Base-by-base conservation (phyloP, 2,113 vertebrate species). In the Phainopepla nitens region DNA sequence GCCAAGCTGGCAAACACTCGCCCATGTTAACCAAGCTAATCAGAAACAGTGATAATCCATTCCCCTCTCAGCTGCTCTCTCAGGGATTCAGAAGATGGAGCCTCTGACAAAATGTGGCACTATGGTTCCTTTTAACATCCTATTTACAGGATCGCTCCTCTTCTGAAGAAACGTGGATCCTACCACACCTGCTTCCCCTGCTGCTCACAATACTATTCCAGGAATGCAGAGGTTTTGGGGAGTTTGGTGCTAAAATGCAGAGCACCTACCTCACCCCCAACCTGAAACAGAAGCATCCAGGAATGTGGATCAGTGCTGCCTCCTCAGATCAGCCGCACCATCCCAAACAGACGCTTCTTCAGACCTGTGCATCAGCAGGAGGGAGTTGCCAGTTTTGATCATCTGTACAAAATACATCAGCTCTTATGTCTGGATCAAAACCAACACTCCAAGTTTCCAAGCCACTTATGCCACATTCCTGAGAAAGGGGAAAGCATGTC, bases 181-280 rank as follows among this genome's bases (percentile, higher is more conserved):
- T 96, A 82, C 72, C 57, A 88, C 82, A 93, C 76, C 79, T 89
- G 81, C 25, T 91, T 95, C 84, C 85, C 87, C 89, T 94, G 22
- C 90, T 92, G 80, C 91, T 94, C 87, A 85, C 91, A 90, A 51
- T 91, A 88, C 88, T 95, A 95, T 94, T 97, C 95, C 94, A 96
- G 93, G 90, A 96, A 96, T 95, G 90, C 94, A 97, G 96, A 97
- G 93, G 93, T 96, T 96, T 96, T 96, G 95, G 94, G 96, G 88
- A 97, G 96, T 93, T 97, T 97, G 97, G 95, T 97, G 96, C 97
- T 97, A 97, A 93, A 96, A 97, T 93, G 91, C 95, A 97, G 91
- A 97, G 94, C 97, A 97, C 93, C 95, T 97, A 97, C 97, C 95
- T 97, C 97, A 97, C 96, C 96, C 96, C 90, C 92, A 97, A 94